Conservation (phyloP, 2,888 invertebrate species). For the Drosophila fulvimacula region DNA sequence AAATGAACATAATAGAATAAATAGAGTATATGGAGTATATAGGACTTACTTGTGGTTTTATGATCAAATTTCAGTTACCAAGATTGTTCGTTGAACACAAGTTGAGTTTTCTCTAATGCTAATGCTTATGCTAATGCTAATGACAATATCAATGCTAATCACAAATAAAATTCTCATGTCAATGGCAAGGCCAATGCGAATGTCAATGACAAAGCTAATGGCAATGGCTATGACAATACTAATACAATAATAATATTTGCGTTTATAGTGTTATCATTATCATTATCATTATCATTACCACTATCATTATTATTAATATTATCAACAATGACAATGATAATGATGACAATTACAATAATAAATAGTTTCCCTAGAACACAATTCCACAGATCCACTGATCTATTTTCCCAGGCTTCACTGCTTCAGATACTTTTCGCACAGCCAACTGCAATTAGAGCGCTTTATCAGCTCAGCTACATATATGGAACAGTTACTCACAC, state of each 20-base stretch:
- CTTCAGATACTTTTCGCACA: background rate
- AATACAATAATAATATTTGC: too few relatives aligned
- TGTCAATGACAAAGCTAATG: too few relatives aligned
- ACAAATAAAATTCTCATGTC: too few relatives aligned
- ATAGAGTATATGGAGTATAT: background rate
- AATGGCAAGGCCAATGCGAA: too few relatives aligned
- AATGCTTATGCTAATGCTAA: too few relatives aligned
- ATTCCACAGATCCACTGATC: background rate
- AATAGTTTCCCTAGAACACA: background rate
- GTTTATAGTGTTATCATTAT: background rate
- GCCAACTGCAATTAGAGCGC: background rate
- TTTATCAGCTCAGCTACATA: background rate
- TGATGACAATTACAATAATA: background rate
- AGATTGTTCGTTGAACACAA: too few relatives aligned
- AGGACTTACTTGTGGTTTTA: background rate
- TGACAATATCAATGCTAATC: too few relatives aligned
- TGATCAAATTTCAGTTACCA: background rate
- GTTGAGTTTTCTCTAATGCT: too few relatives aligned
- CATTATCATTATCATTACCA: too few relatives aligned
- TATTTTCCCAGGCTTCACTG: background rate
- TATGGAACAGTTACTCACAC: background rate
- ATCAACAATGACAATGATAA: background rate
- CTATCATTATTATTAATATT: too few relatives aligned
- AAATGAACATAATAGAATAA: background rate
- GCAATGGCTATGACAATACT: too few relatives aligned